Evolutionary conservation across 2,797 vertebrate species (phyloP).

Genomic region (Myotis myotis): DNA sequence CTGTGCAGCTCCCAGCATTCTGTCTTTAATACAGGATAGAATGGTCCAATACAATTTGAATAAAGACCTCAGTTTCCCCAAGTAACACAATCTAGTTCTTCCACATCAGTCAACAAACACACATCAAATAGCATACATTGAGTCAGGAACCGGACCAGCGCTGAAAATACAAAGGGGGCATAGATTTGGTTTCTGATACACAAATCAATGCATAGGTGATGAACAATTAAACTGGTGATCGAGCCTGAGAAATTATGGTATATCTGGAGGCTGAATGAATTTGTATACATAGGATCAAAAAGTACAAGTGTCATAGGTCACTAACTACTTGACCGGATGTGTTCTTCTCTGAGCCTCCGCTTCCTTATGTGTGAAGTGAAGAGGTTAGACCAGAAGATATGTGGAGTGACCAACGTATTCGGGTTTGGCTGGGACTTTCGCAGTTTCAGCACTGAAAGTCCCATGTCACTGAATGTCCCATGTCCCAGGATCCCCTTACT

Average conservation of each 20-base stretch:
- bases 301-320: background rate
- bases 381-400: background rate
- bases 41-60: background rate
- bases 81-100: background rate
- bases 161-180: background rate
- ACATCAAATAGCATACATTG: background rate
- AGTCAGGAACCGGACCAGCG: background rate
- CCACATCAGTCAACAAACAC: background rate
- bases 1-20: background rate
- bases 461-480: background rate
- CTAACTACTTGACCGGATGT: background rate
- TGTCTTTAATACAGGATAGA: background rate
- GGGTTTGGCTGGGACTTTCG: background rate
- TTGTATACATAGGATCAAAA: background rate
- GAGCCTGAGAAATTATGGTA: background rate
- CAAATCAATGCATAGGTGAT: background rate
- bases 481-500: background rate
- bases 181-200: background rate
- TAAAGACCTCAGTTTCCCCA: background rate
- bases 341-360: background rate
- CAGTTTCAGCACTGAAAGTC: background rate
- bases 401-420: background rate
- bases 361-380: background rate
- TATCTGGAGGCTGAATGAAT: background rate
- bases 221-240: background rate